phyloP scores from a whole-genome alignment of 2,888 invertebrate species.

The Cylindroiulus punctatus region DNA sequence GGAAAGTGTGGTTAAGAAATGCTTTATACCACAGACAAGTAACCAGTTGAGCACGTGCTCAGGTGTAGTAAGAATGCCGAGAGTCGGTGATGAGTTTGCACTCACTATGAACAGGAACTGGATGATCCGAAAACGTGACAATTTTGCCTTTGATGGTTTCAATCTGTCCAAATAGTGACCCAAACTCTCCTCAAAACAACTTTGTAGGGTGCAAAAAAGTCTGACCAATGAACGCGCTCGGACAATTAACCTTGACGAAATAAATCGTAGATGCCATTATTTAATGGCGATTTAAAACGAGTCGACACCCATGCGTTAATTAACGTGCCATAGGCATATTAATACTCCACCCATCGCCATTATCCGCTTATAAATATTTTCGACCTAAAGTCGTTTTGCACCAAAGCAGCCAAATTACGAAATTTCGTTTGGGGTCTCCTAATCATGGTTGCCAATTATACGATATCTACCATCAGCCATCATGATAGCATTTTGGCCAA shows the following conservation, averaged over 20 bases:
- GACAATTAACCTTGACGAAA: constrained; percentile 33
- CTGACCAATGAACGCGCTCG: not conserved
- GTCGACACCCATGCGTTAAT: constrained; percentile 29
- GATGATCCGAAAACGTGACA: not conserved
- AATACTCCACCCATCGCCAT: not conserved
- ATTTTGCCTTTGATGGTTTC: not conserved
- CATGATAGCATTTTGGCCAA: not conserved
- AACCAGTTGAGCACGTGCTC: too few species aligned
- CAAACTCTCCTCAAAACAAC: not conserved
- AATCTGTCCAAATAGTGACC: not conserved
- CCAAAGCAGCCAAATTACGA: not conserved
- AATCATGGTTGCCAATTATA: not conserved
- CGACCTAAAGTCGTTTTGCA: not conserved
- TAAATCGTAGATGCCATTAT: constrained; percentile 12
- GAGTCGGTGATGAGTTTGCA: not conserved
- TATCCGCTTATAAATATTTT: constrained; percentile 3
- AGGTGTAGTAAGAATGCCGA: too few species aligned
- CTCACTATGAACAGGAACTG: not conserved
- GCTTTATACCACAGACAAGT: too few species aligned
- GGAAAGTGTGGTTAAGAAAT: too few species aligned
- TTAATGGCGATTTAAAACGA: constrained; percentile 33
- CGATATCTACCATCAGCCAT: constrained; percentile 17
- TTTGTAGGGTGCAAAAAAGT: not conserved
- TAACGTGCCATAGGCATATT: constrained; percentile 29
- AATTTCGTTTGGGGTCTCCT: not conserved